Percentiles rank a stretch among this genome's conserved stretches.
These are phyloP conservation scores for Lagopus muta DNA, from an alignment of 2,113 vertebrate species.

Conservation along the genomic window DNA sequence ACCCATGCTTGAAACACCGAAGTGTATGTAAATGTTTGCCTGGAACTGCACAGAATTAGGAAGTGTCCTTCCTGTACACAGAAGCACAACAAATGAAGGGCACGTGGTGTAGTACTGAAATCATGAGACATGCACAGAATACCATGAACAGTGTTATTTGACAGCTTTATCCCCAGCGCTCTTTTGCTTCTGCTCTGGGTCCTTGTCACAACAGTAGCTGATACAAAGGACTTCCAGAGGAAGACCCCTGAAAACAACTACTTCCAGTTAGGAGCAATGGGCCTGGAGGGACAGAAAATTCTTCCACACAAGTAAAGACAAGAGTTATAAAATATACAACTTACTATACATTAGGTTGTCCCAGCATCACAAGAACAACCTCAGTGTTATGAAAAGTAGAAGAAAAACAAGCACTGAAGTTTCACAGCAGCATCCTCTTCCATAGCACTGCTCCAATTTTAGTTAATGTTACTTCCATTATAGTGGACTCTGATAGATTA, in stretches of 20 bases:
- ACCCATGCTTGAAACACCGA: not conserved
- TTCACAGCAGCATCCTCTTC: not conserved
- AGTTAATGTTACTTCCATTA: not conserved
- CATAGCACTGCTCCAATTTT: not conserved
- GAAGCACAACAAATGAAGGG: not conserved
- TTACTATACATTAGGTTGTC: not conserved
- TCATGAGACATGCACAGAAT: not conserved
- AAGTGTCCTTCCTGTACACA: not conserved
- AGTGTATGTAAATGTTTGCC: not conserved
- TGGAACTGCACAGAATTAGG: not conserved
- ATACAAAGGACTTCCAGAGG: not conserved
- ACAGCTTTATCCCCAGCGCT: not conserved
- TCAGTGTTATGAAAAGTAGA: not conserved
- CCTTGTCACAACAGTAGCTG: not conserved
- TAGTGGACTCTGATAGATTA: not conserved
- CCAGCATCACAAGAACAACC: not conserved
- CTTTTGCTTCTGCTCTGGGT: not conserved
- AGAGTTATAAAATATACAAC: not conserved
- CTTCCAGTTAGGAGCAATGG: not conserved
- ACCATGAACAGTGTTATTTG: not conserved
- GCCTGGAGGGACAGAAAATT: not conserved
- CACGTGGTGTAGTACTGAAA: not conserved
- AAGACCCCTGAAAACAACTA: not conserved
- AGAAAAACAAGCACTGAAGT: not conserved
- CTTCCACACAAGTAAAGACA: not conserved